Base-by-base conservation (phyloP, 2,797 vertebrate species). In the Peromyscus aztecus region DNA sequence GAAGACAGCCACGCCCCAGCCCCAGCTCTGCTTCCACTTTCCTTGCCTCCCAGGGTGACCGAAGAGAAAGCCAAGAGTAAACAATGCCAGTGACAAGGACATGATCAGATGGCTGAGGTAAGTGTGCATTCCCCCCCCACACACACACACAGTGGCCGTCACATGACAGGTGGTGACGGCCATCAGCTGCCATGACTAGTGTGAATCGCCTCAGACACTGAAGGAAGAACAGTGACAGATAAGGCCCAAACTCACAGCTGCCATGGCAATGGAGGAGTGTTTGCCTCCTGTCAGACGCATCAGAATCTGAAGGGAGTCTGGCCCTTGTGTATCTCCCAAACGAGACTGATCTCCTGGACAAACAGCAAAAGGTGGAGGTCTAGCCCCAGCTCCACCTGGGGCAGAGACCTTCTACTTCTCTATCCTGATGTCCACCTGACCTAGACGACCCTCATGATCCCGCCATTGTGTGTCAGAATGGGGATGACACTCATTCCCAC, bases 101-200 rank as follows among this genome's bases (percentile, higher is more conserved):
- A 84, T 92, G 95, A 96, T 91, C 95, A 95, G 93, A 96, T 49
- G 94, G 91, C 69, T 49, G 19, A 93, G 97, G 94, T 91, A 94
- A 97, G 57, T 61, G 71, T 65, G 69, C 67, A 13, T 57, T 96
- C 14, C 46, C 43, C 73, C 67, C 52, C 96, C 52, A 14, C 52
- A 14, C 52, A 52, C 52, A 52, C 52, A 52, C 1, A 0, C 63
- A 23, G 85, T 78, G 93, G 46, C 80, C 96, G 88, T 94, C 94
- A 63, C 92, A 82, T 71, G 94, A 91, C 11, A 27, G 55, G 97
- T 3, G 21, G 71, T n/a, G 73, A 81, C 57, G 57, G 91, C 34
- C 12, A 81, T 88, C 69, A 92, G 55, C 95, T 87, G 63, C 14
- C 93, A 96, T 85, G 82, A 86, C 81, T 49, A 63, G 57, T 16